Evolutionary conservation across 1,140 invertebrate species (phyloP).

Genomic region (Cydia amplana): DNA sequence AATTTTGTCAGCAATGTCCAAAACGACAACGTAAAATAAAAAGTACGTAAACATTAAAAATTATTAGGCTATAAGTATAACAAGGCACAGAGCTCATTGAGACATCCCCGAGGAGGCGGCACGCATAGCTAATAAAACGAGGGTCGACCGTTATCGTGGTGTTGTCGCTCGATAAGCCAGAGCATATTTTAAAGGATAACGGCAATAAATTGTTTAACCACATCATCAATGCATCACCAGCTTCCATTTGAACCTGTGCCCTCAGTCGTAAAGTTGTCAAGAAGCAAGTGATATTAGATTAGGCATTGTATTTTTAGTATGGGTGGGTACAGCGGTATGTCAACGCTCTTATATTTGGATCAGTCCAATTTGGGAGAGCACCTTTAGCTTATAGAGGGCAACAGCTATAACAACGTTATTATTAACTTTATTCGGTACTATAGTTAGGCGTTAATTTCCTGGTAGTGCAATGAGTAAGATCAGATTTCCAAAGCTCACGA

Average conservation of each 20-base stretch:
- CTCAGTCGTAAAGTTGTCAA: not conserved
- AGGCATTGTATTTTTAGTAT: conserved; percentile 8
- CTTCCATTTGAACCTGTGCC: not conserved
- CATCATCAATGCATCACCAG: conserved; percentile 13
- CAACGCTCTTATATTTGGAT: not conserved
- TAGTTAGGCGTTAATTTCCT: no score
- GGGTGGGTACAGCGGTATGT: not conserved
- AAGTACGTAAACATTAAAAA: not conserved
- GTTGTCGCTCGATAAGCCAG: not conserved
- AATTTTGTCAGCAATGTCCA: not conserved
- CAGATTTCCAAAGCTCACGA: no score
- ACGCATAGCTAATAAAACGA: conserved; percentile 1
- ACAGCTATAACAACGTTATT: not conserved
- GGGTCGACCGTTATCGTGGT: conserved; percentile 13
- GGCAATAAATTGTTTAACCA: conserved; percentile 9
- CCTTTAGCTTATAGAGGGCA: not conserved
- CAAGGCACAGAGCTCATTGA: conserved; percentile 26
- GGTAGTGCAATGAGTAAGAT: no score
- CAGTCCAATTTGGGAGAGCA: not conserved
- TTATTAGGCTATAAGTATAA: conserved; percentile 22
- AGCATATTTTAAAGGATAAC: conserved; percentile 9
- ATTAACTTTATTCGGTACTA: not conserved
- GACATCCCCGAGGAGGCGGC: conserved; percentile 22
- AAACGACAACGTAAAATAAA: not conserved
- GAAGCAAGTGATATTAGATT: not conserved